Percentiles rank a stretch among this genome's conserved stretches.
phyloP scores from a whole-genome alignment of 2,797 vertebrate species.

The Pogonophryne albipinna region DNA sequence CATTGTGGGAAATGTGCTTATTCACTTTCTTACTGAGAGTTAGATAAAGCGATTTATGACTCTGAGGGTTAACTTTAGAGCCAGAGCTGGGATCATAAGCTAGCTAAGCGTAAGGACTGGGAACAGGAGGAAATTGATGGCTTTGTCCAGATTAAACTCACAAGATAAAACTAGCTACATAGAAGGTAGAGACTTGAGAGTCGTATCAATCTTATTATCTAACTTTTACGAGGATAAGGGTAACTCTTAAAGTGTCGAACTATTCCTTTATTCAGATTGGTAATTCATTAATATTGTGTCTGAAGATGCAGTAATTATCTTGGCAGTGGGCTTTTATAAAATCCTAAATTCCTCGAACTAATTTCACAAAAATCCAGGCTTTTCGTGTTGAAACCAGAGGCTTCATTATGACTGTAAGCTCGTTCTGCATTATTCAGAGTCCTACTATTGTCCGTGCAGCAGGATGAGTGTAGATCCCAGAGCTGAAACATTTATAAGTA shows the following conservation, averaged over 20 bases:
- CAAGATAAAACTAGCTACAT: not conserved
- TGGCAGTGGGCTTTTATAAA: not conserved
- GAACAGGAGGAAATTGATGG: not conserved
- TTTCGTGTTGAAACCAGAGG: conserved; percentile 67
- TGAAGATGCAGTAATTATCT: not conserved
- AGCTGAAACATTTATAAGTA: conserved; percentile 78
- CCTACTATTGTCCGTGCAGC: conserved; percentile 39
- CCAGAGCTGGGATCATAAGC: not conserved
- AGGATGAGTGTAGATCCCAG: conserved; percentile 50
- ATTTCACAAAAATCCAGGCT: conserved; percentile 4
- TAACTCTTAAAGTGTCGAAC: not conserved
- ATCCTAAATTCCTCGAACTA: not conserved
- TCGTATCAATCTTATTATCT: not conserved
- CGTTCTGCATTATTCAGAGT: conserved; percentile 71
- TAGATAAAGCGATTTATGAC: conserved; percentile 12
- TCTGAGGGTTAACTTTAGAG: not conserved
- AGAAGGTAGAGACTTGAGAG: not conserved
- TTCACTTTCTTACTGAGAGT: conserved; percentile 1
- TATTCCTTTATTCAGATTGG: not conserved
- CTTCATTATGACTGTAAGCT: conserved; percentile 53
- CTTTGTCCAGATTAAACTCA: conserved; percentile 9
- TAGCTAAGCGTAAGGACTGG: not conserved
- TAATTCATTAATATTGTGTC: not conserved
- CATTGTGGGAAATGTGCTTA: not conserved
- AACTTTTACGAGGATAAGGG: not conserved